Percentiles rank a stretch among this genome's conserved stretches.
Evolutionary conservation across 2,888 invertebrate species (phyloP).

Genomic region (Ypsolopha scabrella): DNA sequence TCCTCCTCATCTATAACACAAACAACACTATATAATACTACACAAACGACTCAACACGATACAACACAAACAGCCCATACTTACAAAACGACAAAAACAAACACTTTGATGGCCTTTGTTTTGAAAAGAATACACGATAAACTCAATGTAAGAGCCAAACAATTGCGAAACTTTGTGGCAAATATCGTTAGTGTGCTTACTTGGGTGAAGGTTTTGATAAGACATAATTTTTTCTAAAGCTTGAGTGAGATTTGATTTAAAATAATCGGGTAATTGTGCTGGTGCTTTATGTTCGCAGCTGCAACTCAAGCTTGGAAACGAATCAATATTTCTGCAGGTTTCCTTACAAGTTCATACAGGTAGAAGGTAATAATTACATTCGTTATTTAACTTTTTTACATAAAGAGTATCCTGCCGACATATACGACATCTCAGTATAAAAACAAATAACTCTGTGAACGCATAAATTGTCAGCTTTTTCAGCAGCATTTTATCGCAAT

Average conservation of each 20-base stretch:
- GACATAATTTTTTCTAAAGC: neutral
- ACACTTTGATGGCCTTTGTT: neutral
- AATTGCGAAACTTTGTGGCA: neutral
- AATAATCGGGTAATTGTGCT: neutral
- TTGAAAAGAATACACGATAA: neutral
- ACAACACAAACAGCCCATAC: neutral
- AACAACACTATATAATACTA: neutral
- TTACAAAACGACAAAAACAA: neutral
- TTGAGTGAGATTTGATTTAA: neutral
- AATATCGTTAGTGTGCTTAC: neutral
- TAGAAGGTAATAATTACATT: too few relatives aligned
- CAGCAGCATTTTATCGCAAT: too few relatives aligned
- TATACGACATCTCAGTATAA: too few relatives aligned
- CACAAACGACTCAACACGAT: neutral
- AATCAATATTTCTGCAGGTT: too few relatives aligned
- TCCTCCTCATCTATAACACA: conserved; percentile 79
- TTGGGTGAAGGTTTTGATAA: neutral
- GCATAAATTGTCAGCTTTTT: too few relatives aligned
- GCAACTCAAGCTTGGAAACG: too few relatives aligned
- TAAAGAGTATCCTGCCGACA: too few relatives aligned
- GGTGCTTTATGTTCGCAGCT: neutral
- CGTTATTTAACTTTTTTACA: too few relatives aligned
- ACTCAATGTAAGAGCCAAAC: neutral
- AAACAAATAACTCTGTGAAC: too few relatives aligned
- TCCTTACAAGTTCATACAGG: too few relatives aligned